Evolutionary conservation across 2,113 vertebrate genomes (phyloP), one percentile per base, ranked within the genome.

Genomic region (Podiceps cristatus): DNA sequence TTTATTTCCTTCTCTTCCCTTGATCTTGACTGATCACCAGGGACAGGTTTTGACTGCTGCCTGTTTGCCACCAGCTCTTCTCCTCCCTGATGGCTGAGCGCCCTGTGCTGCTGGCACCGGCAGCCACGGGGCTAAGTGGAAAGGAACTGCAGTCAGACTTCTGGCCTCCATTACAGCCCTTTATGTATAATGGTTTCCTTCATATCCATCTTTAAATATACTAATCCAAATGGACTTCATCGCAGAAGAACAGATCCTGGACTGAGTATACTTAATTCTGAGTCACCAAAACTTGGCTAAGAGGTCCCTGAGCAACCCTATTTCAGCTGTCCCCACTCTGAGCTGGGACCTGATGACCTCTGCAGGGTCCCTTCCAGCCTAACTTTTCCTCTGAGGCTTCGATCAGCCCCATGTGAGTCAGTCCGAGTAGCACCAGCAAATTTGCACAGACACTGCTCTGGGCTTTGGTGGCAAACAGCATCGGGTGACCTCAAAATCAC

Each of bases 1-100:
- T 81, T 55, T 64, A 52, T 56, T 93, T 91, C 52, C 64, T 85
- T 68, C 28, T 89, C 29, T 89, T 87, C 37, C 44, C 52, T 85
- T 90, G 35, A 68, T 68, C 52, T 78, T 75, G 24, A 14, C 24
- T 94, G 49, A 60, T 91, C 18, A 40, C 7, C 0, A 4, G 22
- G 31, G 13, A 53, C 37, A 47, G 22, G 7, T 86, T 91, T 84
- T 69, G 68, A 87, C 31, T 1, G 1, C 37, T 40, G 24, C 10
- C 35, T 79, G 7, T 76, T 77, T 67, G 20, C 37, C 52, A 52
- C 9, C 66, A 83, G 45, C 23, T 64, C 9, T 1, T 82, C 73
- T 75, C 25, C 33, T 73, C n/a, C 40, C 19, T 49, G 53, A 18
- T 11, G 76, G 27, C n/a, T 29, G 40, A 64, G n/a, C 1, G 16